Base-by-base conservation (phyloP, 2,888 invertebrate species). In the Aricia artaxerxes region DNA sequence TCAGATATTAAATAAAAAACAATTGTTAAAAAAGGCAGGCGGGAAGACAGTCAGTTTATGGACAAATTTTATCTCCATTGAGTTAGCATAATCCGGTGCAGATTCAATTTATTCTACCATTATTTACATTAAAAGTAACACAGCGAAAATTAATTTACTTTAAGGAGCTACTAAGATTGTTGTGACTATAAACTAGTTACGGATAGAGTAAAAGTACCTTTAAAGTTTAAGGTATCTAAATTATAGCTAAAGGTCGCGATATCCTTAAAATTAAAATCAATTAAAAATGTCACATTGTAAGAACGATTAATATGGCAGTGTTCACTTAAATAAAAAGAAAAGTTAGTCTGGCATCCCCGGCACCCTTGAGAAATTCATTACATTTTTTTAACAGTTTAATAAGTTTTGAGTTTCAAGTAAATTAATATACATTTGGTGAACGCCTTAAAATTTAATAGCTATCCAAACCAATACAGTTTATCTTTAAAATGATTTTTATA, bases 271-370 rank as follows among this genome's bases (percentile, higher is more conserved):
- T 57, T 76, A 53, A 76, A 76, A 76, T 31, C 49, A 76, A 57
- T 57, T 80, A 78, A 40, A 78, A 79, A 79, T 64, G 64, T 78
- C 64, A 80, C 79, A 81, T 81, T 80, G 80, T 82, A 83, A 83
- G 80, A 83, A 83, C 78, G 79, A 82, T 80, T 85, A 84, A 85
- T 92, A 92, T 92, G 92, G 93, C 92, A 92, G 92, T 91, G 87
- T 85, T 88, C 87, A 85, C 76, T 76, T 76, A 86, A 86, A 85
- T 84, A 82, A 86, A 86, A 86, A 85, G 83, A 82, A 82, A 78
- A 35, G 13, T 57, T 57, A 31, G 76, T 76, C 76, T 57, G 75
- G 13, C 49, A 75, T 75, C 75, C 75, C 35, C 35, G 5, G 35
- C 35, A 69, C 16, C 13, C 7, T 38, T 64, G 31, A 11, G 61